Base-by-base conservation (phyloP, 2,113 vertebrate species). In the Mormyrus iriodes region DNA sequence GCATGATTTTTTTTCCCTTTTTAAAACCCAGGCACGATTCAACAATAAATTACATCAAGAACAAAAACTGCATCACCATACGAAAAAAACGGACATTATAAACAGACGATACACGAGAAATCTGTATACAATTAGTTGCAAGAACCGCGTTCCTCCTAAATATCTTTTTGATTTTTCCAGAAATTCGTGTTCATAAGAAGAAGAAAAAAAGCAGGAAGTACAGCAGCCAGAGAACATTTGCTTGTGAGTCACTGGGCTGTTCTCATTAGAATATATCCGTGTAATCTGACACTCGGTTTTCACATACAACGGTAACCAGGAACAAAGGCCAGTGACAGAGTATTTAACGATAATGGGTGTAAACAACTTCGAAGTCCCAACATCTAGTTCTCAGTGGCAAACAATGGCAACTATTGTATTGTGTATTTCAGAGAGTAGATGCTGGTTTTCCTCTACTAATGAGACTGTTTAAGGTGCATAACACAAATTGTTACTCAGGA, bases 41-140 rank as follows among this genome's bases (percentile, higher is more conserved):
- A 39, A 61, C 88, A 88, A 82, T 82, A 88, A 88, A 82, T 82
- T 79, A 82, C 19, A 88, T 52, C 27, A 88, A n/a, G 5, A 35
- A 76, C 65, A 88, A 79, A 69, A 69, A 42, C 12, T 3, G 0
- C 73, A 55, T 35, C 73, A 55, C 13, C 19, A 52, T 51, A 88
- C 49, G 31, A 49, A 79, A 52, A 87, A 69, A 21, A 76, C 19
- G 2, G 27, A 24, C 61, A n/a, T n/a, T 15, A 27, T 48, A 46
- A 46, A 73, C 52, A n/a, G 42, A 51, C 69, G 42, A 88, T 21
- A 76, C 31, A 19, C 5, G 10, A 79, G 35, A 79, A 42, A 39
- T 42, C 73, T 79, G 69, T 17, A 42, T 19, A 39, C 35, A 42
- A 42, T 79, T 79, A 42, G 73, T 79, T 42, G 73, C 15, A 42